Evolutionary conservation across 2,797 vertebrate species (phyloP), one percentile per base, ranked within the genome.

Genomic region (Neoniphon sammara): DNA sequence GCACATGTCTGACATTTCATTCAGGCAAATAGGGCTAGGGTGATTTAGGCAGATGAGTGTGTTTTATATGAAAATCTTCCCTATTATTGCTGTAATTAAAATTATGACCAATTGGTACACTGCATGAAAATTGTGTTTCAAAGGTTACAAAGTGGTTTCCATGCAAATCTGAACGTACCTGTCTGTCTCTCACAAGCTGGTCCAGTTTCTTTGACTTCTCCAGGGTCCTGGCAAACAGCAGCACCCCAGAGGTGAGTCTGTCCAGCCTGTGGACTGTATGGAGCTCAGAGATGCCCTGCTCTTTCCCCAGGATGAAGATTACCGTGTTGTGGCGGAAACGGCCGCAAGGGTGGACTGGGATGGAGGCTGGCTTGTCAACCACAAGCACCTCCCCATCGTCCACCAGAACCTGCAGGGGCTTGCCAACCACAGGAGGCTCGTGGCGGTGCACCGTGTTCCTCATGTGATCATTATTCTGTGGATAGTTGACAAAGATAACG

Each of bases 271-370:
- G 98, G 46, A 99, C 91, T 0, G 98, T 98, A 78, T 98, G 97
- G 11, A 99, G 91, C 60, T 96, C 95, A 39, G 91, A 94, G 64
- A 99, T 89, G 0, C 95, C 94, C 0, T 91, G 93, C 82, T 99
- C 98, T 84, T 98, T 99, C 21, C 98, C 98, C 72, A 99, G 86
- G 83, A 99, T 97, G 89, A 99, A 99, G 83, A 99, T 98, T 68
- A 99, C 96, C 0, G 97, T 97, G 93, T 99, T 99, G 92, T 99
- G 98, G 14, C 98, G 94, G 87, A 96, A 98, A n/a, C 98, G 95
- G 20, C 98, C 98, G 0, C 98, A 99, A 0, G 98, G 98, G 49
- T 99, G 98, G 0, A 99, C 98, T 0, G 98, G 98, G 66, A 99
- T 93, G 1, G 98, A 99, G 9, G 97, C 95, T 0, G 98, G 98